A percentile compares a stretch with the other conserved stretches of the same genome.
Evolutionary conservation across 2,797 vertebrate species (phyloP).

Genomic region (Triplophysa yarkandensis): DNA sequence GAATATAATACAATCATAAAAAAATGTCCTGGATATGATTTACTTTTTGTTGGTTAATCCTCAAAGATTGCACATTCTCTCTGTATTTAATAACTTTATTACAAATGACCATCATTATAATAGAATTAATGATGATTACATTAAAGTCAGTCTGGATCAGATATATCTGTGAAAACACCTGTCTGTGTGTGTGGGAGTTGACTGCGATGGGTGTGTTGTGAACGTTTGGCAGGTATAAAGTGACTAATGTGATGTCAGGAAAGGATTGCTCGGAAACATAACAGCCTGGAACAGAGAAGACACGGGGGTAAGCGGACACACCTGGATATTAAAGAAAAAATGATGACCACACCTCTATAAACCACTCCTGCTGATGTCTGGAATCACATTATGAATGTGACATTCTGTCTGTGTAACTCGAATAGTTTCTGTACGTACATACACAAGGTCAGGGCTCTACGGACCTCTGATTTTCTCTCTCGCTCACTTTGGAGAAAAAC

Average conservation of each 20-base stretch:
- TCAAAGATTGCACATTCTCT: too few species aligned
- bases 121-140: too few species aligned
- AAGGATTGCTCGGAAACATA: slow-evolving; percentile 15
- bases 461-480: too few species aligned
- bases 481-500: too few species aligned
- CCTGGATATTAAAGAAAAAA: background rate
- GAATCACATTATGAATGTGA: background rate
- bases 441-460: too few species aligned
- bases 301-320: slow-evolving; percentile 7
- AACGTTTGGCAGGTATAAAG: background rate
- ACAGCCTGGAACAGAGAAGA: slow-evolving; percentile 4
- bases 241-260: slow-evolving; percentile 20
- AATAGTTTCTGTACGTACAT: background rate
- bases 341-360: slow-evolving; percentile 6
- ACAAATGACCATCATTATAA: too few species aligned
- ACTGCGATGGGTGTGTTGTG: slow-evolving; percentile 9
- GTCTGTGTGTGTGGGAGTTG: background rate
- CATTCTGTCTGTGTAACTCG: background rate
- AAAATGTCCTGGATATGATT: too few species aligned
- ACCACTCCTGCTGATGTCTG: background rate
- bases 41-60: too few species aligned
- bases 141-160: background rate
- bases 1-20: background rate
- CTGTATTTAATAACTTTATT: too few species aligned
- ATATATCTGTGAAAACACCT: background rate